These are phyloP conservation scores for Agapostemon virescens DNA, from an alignment of 2,888 invertebrate genomes.

Conservation along the genomic window DNA sequence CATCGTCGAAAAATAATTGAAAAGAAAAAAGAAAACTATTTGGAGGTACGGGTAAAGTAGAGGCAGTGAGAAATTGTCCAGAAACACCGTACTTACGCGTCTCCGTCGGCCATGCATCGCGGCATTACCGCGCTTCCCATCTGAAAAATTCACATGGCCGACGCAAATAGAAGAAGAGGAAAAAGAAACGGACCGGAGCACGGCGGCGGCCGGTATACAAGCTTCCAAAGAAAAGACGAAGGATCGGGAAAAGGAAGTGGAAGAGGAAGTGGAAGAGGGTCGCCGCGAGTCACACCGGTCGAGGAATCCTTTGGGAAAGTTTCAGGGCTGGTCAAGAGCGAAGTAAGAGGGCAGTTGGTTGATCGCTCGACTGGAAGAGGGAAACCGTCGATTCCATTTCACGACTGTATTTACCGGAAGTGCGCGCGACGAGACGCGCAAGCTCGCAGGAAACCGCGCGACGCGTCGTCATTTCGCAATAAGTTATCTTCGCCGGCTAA, in stretches of 20 bases:
- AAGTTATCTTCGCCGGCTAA: neutral
- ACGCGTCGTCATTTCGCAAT: neutral
- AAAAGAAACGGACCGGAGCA: neutral
- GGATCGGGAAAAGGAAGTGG: conserved; percentile 29
- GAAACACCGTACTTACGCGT: neutral
- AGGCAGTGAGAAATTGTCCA: neutral
- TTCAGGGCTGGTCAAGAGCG: conserved; percentile 67
- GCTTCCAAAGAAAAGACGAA: conserved; percentile 33
- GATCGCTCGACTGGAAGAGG: conserved; percentile 67
- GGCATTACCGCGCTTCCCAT: neutral
- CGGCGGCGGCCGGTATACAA: conserved; percentile 17
- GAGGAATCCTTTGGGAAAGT: conserved; percentile 60
- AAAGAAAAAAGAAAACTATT: neutral
- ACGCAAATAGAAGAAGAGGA: conserved; percentile 7
- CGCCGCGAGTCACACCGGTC: conserved; percentile 43
- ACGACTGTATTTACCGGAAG: conserved; percentile 52
- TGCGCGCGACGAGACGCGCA: conserved; percentile 11
- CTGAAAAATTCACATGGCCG: conserved; percentile 16
- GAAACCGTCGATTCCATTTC: conserved; percentile 67
- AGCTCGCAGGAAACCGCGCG: neutral
- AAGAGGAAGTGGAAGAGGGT: conserved; percentile 28
- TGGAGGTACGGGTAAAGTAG: neutral
- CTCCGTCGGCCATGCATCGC: neutral
- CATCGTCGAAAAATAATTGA: neutral
- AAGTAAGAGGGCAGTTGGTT: conserved; percentile 69